Evolutionary conservation across 2,888 invertebrate genomes (phyloP), one percentile per base, ranked within the genome.

Genomic region (Acleris laterana): DNA sequence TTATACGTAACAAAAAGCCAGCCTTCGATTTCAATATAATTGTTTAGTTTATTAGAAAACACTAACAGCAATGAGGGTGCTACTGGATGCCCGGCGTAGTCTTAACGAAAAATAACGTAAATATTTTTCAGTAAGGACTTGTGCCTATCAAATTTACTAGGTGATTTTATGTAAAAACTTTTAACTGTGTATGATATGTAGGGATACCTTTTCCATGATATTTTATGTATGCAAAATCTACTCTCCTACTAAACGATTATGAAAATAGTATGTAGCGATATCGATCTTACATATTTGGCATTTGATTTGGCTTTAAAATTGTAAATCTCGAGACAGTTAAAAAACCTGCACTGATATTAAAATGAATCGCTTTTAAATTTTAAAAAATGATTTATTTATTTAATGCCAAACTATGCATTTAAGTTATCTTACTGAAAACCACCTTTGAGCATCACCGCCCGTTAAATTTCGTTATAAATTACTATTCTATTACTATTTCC

Each of bases 261-360:
- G 73, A 74, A 76, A 75, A 76, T 74, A 74, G 67, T 32, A 32
- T 66, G 64, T 71, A 65, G 68, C 70, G 76, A 76, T 68, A 60
- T 76, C 76, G 46, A 57, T 61, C 73, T 72, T 70, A 71, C 78
- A 81, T 82, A 85, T 90, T 90, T 90, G 90, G 90, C 90, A 89
- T 81, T 80, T 63, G 69, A 73, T 89, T 90, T 89, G 89, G 90
- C 89, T 78, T 83, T 70, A 65, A 66, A 73, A 73, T 68, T 73
- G 68, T 64, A 63, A 68, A 62, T 68, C 32, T 20, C 48, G 49
- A 50, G 46, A 46, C n/a, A 44, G 5, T 46, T n/a, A n/a, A 16
- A 16, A n/a, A 46, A 46, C n/a, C 17, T n/a, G n/a, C 46, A 38
- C 38, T 38, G 38, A 38, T 38, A 38, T 38, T 13, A 11, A 38